Evolutionary conservation across 2,888 invertebrate species (phyloP).

Genomic region (Eupithecia abbreviata): DNA sequence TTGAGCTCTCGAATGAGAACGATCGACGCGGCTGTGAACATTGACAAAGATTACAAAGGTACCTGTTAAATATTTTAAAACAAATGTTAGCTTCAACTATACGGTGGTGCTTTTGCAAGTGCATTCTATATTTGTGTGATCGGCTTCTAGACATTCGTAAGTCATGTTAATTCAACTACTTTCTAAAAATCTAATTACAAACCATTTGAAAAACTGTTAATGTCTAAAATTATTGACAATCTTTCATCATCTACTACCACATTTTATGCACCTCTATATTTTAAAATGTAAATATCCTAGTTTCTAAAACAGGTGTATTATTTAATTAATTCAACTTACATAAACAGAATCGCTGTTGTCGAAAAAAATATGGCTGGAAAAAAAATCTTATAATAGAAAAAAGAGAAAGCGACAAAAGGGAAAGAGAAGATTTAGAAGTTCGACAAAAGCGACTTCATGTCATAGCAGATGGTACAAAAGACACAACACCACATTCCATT

Average conservation of each 20-base stretch:
- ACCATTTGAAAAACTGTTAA: neutral
- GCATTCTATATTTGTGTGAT: conserved; percentile 9
- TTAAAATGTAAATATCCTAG: conserved; percentile 16
- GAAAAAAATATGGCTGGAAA: conserved; percentile 48
- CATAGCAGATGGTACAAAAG: conserved; percentile 56
- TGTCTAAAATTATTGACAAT: neutral
- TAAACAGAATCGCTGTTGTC: conserved; percentile 66
- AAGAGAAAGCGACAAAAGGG: conserved; percentile 19
- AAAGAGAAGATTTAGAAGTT: conserved; percentile 47
- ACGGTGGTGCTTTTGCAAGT: conserved; percentile 21
- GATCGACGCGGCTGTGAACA: conserved; percentile 82
- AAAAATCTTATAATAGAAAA: conserved; percentile 8
- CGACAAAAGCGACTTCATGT: conserved; percentile 73
- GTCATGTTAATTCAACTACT: conserved; percentile 3
- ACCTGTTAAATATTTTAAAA: conserved; percentile 36
- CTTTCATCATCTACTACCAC: conserved; percentile 1
- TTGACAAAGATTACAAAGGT: conserved; percentile 70
- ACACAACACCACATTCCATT: conserved; percentile 79
- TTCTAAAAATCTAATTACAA: neutral
- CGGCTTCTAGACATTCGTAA: neutral
- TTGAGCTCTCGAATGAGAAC: conserved; percentile 67
- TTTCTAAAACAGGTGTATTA: conserved; percentile 16
- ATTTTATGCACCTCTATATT: neutral
- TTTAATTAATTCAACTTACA: conserved; percentile 59
- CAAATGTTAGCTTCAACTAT: conserved; percentile 14